Evolutionary conservation across 1,140 invertebrate genomes (phyloP), one percentile per base, ranked within the genome.

Genomic region (Ips typographus): DNA sequence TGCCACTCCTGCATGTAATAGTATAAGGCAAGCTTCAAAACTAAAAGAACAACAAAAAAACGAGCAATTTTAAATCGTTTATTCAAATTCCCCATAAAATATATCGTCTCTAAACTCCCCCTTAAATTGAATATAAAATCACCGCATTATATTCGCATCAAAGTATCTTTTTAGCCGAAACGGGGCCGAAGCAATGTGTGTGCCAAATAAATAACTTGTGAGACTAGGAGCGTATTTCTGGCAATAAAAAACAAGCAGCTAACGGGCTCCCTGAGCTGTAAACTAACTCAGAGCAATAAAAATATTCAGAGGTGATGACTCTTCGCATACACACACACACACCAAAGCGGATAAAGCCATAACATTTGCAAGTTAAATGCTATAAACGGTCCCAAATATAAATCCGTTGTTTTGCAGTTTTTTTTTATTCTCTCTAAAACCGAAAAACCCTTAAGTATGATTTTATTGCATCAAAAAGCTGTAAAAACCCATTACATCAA

Each of bases 321-420:
- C 76, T 76, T 75, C 74, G 76, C 76, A 73, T 75, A 76, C 70
- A 65, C 74, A 74, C 77, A 66, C 64, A 66, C 44, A 40, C 57
- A 74, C 22, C 22, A 22, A 67, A 72, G 75, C 75, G 75, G 77
- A 80, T 78, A 79, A 78, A 79, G 74, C 77, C 76, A 77, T 78
- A 80, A 79, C 77, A 80, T 80, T 80, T 80, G 79, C 79, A 80
- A 80, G 79, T 79, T 79, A 80, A 80, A 80, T 80, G 78, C 74
- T 74, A 80, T 80, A 79, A 80, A 78, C 74, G 74, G 57, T 66
- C 65, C 44, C 55, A 56, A 74, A 77, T 78, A 79, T 79, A 79
- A 78, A 80, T 80, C 79, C 76, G 76, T 78, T 78, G 74, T 77
- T 78, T 78, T 22, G 22, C 22, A 22, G 22, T 22, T 22, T 22